Evolutionary conservation across 2,797 vertebrate species (phyloP).

Genomic region (Hapalemur alaotrensis): DNA sequence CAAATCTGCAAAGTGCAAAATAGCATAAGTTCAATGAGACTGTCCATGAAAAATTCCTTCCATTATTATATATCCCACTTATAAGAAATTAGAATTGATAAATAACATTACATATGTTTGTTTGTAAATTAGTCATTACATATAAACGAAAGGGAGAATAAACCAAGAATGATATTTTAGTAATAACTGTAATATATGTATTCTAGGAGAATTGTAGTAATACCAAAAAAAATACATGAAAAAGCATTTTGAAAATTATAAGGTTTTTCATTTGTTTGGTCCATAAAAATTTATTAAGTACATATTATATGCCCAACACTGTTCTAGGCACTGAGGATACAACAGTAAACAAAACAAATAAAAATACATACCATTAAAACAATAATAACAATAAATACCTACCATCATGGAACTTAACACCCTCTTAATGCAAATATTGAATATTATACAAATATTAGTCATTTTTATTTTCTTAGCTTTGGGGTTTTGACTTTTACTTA

Average conservation of each 20-base stretch:
- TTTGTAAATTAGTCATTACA: background rate
- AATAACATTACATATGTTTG: background rate
- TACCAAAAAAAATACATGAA: background rate
- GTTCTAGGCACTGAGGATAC: background rate
- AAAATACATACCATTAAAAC: background rate
- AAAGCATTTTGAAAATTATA: background rate
- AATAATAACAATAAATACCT: background rate
- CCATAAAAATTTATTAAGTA: background rate
- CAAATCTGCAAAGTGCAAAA: slow-evolving; percentile 25
- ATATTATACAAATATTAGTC: background rate
- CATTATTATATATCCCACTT: background rate
- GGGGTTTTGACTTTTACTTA: background rate
- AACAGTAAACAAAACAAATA: background rate
- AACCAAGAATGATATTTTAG: background rate
- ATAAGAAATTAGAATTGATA: background rate
- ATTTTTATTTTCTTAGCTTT: background rate
- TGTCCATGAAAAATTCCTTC: background rate
- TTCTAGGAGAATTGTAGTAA: background rate
- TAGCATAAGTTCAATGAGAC: background rate
- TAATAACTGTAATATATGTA: background rate
- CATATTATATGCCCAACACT: background rate
- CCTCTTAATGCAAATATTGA: background rate
- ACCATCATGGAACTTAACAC: background rate
- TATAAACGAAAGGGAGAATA: background rate
- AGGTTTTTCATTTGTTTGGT: background rate